These are phyloP conservation scores for Ceratina australensis DNA, from an alignment of 1,140 invertebrate genomes.

Conservation along the genomic window DNA sequence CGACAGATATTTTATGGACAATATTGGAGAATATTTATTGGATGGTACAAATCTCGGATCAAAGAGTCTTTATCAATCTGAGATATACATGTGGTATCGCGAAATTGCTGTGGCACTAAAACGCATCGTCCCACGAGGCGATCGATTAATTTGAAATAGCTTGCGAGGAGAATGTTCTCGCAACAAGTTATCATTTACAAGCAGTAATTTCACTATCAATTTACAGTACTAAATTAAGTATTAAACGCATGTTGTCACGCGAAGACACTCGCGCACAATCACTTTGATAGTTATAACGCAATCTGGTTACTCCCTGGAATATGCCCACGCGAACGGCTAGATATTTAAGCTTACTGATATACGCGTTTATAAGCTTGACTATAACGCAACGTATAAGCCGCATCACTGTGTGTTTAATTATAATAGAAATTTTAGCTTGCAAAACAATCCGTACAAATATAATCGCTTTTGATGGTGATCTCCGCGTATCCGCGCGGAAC, in stretches of 20 bases:
- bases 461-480: conserved; percentile 3
- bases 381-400: not conserved
- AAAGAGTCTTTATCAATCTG: not conserved
- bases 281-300: not conserved
- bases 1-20: not conserved
- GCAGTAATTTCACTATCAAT: too few species aligned
- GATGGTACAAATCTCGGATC: not conserved
- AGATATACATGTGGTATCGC: too few species aligned
- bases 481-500: not conserved
- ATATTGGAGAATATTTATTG: conserved; percentile 15
- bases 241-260: not conserved
- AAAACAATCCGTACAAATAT: not conserved
- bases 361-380: not conserved
- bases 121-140: not conserved
- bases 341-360: not conserved
- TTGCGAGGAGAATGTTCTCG: too few species aligned
- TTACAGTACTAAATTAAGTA: too few species aligned
- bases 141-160: not conserved
- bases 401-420: too few species aligned
- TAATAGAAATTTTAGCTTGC: not conserved
- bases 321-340: not conserved
- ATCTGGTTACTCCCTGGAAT: not conserved
- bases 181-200: too few species aligned
- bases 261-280: not conserved
- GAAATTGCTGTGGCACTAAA: not conserved